Conservation (phyloP, 2,888 invertebrate genomes). For the Stegana nigrithorax region DNA sequence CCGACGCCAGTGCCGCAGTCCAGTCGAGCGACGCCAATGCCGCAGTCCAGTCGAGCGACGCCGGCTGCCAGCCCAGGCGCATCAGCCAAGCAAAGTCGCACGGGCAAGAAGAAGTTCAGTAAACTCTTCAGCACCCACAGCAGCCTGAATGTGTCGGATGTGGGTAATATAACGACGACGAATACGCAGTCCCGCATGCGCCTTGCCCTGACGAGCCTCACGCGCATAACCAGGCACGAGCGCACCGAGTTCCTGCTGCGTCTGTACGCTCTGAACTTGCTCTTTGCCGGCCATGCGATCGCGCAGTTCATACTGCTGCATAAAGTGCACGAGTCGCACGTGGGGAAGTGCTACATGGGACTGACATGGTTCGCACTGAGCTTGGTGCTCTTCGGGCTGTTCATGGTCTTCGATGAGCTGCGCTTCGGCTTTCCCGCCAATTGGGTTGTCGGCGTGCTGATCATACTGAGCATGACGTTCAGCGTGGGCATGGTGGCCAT, state of each 20-base stretch:
- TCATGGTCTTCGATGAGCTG: conserved; percentile 19
- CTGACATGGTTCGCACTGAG: conserved; percentile 13
- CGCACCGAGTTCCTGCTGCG: neutral
- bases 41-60: too few relatives aligned
- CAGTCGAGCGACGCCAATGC: too few relatives aligned
- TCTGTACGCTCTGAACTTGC: neutral
- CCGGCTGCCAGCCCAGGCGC: too few relatives aligned
- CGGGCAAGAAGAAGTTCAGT: neutral
- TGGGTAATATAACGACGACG: too few relatives aligned
- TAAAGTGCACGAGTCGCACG: neutral
- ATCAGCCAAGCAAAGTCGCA: too few relatives aligned
- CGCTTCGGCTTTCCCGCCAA: conserved; percentile 35
- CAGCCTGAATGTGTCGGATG: too few relatives aligned
- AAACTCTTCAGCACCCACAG: neutral
- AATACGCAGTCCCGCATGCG: too few relatives aligned
- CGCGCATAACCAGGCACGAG: neutral
- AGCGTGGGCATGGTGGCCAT: conserved; percentile 2
- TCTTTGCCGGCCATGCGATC: neutral
- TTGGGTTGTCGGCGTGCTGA: conserved; percentile 36
- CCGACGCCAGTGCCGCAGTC: too few relatives aligned
- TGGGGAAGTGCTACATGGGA: conserved; percentile 7
- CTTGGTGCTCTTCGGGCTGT: conserved; percentile 25
- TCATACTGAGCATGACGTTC: conserved; percentile 31
- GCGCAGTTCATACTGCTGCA: conserved; percentile 9
- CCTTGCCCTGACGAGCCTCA: too few relatives aligned